Base-by-base conservation (phyloP, 1,140 invertebrate genomes). In the Eubasilissa regina region DNA sequence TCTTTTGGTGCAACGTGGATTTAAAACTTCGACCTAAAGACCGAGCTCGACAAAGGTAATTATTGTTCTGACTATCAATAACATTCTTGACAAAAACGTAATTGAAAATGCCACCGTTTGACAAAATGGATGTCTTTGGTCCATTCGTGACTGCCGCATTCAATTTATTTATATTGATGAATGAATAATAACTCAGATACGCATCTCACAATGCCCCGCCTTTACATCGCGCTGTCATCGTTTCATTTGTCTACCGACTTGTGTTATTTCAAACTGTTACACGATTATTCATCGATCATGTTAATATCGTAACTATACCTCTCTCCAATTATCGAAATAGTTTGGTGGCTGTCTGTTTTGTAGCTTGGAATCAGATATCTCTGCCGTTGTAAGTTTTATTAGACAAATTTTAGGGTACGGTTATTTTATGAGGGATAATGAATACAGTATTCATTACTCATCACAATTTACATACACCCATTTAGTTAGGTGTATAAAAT, bases 61-160 rank as follows among this genome's bases (percentile, higher is more conserved):
- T 68, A 68, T 47, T 68, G 35, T 48, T 35, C 8, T 19, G 17
- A 43, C 51, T 15, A 73, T 73, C 68, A 73, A 73, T 73, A 73
- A 53, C 48, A 51, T n/a, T 73, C 68, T 12, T 73, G 68, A 73
- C 68, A 73, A 53, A 70, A 55, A 35, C 64, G 51, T 73, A 73
- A 73, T 73, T 73, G 68, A 73, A 73, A 73, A 73, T 73, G 68
- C 48, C 68, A 53, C 68, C 47, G 68, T 73, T 35, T 73, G 68
- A 73, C 68, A 73, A 73, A 73, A 73, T 73, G 47, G 68, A 73
- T 73, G 47, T 43, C 68, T 53, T 43, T 73, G 44, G 64, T 68
- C 64, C 43, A 19, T 25, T 19, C 64, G 64, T 35, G 25, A 35
- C 25, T 35, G 35, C 64, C 35, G 44, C 3, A 19, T 68, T 68